Percentiles rank a stretch among this genome's conserved stretches.
Evolutionary conservation across 2,113 vertebrate genomes (phyloP).

Genomic region (Macaca nemestrina): DNA sequence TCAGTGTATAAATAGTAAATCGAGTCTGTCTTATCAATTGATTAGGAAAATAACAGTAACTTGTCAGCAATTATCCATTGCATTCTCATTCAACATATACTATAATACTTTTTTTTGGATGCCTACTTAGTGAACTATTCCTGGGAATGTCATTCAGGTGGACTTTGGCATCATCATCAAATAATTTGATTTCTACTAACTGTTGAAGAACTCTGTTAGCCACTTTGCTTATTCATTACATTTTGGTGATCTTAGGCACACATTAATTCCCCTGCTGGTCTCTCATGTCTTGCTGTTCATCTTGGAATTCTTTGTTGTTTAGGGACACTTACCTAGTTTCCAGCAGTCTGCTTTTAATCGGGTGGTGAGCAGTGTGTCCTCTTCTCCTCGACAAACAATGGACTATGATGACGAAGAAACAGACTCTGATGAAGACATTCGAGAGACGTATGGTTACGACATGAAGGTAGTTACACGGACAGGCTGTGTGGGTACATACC

Average conservation of each 20-base stretch:
- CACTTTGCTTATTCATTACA: background rate
- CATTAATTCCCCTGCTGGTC: background rate
- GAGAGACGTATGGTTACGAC: slow-evolving; percentile 96
- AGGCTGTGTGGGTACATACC: background rate
- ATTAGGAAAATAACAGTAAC: background rate
- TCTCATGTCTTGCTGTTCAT: background rate
- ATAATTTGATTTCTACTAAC: slow-evolving; percentile 3
- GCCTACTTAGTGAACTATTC: background rate
- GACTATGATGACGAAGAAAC: slow-evolving; percentile 99
- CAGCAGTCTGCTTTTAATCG: slow-evolving; percentile 97
- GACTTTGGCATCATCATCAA: background rate
- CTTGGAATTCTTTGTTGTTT: slow-evolving; percentile 26
- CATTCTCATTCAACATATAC: background rate
- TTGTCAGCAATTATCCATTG: background rate
- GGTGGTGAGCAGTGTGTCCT: slow-evolving; percentile 86
- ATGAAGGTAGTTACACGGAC: slow-evolving; percentile 88
- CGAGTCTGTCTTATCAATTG: background rate
- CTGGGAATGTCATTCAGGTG: background rate
- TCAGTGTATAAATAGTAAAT: slow-evolving; percentile 9
- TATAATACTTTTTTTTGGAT: background rate
- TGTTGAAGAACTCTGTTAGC: background rate
- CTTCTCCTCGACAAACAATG: slow-evolving; percentile 92
- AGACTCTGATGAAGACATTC: slow-evolving; percentile 97
- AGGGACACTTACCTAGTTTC: slow-evolving; percentile 98
- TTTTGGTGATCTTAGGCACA: background rate